These are phyloP conservation scores for honey bee (Apis mellifera) DNA, from an alignment of 1,140 invertebrate species.

Conservation along the genomic window Amel_HAv3.1 CM009937.2:9338501-9339000, in stretches of 20 bases:
- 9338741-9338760: conserved; percentile 79
- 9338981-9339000: background rate
- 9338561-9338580: background rate
- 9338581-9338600: conserved; percentile 64
- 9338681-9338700: conserved; percentile 65
- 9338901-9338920: conserved; percentile 81
- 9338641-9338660: conserved; percentile 76
- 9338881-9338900: conserved; percentile 78
- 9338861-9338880: conserved; percentile 81
- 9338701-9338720: conserved; percentile 75
- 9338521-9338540: no score
- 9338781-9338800: conserved; percentile 82
- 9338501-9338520: background rate
- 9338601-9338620: conserved; percentile 77
- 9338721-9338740: conserved; percentile 76
- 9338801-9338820: conserved; percentile 81
- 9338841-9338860: conserved; percentile 66
- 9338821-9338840: conserved; percentile 82
- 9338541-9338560: background rate
- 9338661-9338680: conserved; percentile 71
- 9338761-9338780: conserved; percentile 82
- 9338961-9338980: conserved; percentile 72
- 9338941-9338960: conserved; percentile 82
- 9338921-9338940: conserved; percentile 85
- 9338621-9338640: conserved; percentile 79